phyloP scores from a whole-genome alignment of 2,888 invertebrate genomes.

The Tetragonula carbonaria region DNA sequence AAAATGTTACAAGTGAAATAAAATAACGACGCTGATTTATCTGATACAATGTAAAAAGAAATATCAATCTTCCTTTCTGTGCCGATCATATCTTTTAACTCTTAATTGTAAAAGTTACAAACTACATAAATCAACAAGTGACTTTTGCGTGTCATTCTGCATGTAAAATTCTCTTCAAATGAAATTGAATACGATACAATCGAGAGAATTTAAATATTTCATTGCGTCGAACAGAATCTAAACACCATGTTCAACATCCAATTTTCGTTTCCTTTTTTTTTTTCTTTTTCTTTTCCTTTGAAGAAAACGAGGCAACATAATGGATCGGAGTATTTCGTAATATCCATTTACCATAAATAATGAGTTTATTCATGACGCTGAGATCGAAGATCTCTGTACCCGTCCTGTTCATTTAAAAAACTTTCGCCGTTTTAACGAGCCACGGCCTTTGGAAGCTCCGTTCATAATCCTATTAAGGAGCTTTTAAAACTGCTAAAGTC shows the following conservation, averaged over 20 bases:
- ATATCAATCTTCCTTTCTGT: no score
- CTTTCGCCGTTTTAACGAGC: conserved; percentile 38
- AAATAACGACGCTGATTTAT: no score
- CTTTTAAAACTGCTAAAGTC: conserved; percentile 57
- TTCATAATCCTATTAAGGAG: conserved; percentile 65
- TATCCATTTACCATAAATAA: conserved; percentile 24
- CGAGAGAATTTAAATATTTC: background rate
- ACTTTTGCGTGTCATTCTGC: no score
- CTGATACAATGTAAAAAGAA: no score
- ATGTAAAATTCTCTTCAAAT: background rate
- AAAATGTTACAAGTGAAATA: no score
- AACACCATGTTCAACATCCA: background rate
- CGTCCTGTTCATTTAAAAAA: conserved; percentile 43
- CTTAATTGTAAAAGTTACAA: no score
- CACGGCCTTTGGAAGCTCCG: conserved; percentile 39
- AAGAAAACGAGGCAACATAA: background rate
- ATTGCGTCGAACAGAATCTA: background rate
- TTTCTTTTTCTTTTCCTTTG: no score
- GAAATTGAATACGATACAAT: background rate
- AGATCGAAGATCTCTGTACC: conserved; percentile 15
- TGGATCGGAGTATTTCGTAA: background rate
- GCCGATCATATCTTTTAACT: no score
- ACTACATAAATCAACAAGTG: no score
- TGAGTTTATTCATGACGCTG: conserved; percentile 17
- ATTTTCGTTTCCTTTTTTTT: no score